Evolutionary conservation across 2,888 invertebrate species (phyloP), one percentile per base, ranked within the genome.

Genomic region (Rhagonycha fulva): DNA sequence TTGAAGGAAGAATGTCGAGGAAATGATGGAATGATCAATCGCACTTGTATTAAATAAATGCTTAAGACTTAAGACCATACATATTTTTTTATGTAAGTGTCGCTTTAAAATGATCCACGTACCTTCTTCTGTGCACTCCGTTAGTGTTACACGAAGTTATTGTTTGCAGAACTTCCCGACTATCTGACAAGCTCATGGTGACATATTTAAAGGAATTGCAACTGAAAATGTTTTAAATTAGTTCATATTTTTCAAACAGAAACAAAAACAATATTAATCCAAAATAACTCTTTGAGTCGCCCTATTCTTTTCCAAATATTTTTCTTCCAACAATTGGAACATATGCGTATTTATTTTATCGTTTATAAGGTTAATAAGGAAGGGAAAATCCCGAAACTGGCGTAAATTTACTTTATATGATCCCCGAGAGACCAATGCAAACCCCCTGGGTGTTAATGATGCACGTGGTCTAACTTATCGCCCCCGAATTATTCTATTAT

Each of bases 111-210:
- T 14, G 14, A 70, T 32, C 47, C 60, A 78, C 76, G 70, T 77
- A 81, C 81, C 81, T 79, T 74, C 80, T 75, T 68, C 76, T 78
- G 26, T 78, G 75, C 11, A 75, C 71, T 47, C 68, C 74, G 61
- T 78, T 78, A 62, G 72, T 70, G 81, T 87, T 87, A 78, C 84
- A 85, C 69, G 87, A 84, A 14, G 85, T 87, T 67, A 88, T 88
- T 9, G 86, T 84, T 81, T 88, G 88, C 10, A 88, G 83, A 75
- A 87, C 87, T 82, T 87, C 88, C 71, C 88, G 82, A 80, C 83
- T 84, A 79, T 87, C 86, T 66, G 78, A 76, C 73, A 78, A 79
- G 79, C 82, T 85, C 84, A 83, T 84, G 71, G 61, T 76, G 63
- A 66, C 76, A 78, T 78, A 60, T 62, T 74, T 67, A 68, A 24